These are phyloP conservation scores for Melanotus villosus DNA, from an alignment of 2,888 invertebrate genomes.

Conservation along the genomic window DNA sequence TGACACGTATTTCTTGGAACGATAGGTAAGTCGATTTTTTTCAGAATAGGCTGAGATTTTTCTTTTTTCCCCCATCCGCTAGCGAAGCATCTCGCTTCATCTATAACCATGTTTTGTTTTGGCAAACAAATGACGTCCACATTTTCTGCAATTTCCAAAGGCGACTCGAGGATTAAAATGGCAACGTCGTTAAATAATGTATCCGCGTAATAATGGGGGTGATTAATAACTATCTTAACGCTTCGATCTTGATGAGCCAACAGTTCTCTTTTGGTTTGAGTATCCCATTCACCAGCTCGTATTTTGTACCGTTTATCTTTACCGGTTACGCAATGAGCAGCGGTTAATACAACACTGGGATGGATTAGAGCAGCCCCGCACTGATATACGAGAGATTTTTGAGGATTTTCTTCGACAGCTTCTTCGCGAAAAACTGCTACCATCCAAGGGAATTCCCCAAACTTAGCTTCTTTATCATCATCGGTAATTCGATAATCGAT, in stretches of 20 bases:
- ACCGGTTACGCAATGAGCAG: constrained; percentile 81
- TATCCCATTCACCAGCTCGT: constrained; percentile 88
- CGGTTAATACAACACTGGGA: constrained; percentile 81
- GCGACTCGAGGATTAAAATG: constrained; percentile 75
- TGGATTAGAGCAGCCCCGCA: constrained; percentile 89
- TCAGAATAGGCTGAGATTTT: constrained; percentile 72
- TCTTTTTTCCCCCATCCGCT: constrained; percentile 81
- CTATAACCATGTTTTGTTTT: constrained; percentile 67
- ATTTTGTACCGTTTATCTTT: constrained; percentile 65
- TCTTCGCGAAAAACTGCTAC: constrained; percentile 78
- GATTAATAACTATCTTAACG: constrained; percentile 72
- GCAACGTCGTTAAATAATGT: constrained; percentile 84
- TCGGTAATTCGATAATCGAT: constrained; percentile 81
- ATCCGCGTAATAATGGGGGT: constrained; percentile 76
- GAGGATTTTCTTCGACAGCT: constrained; percentile 68
- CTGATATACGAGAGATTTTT: constrained; percentile 76
- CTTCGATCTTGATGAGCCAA: constrained; percentile 79
- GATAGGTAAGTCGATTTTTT: constrained; percentile 81
- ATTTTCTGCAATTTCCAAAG: constrained; percentile 76
- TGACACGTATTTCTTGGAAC: constrained; percentile 68
- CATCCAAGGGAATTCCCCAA: constrained; percentile 90
- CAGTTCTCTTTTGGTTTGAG: constrained; percentile 79
- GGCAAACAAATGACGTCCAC: constrained; percentile 81
- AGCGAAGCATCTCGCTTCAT: constrained; percentile 75
- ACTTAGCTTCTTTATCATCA: constrained; percentile 78